Percentiles rank a stretch among this genome's conserved stretches.
These are phyloP conservation scores for Glyptemys insculpta DNA, from an alignment of 2,797 vertebrate species.

Conservation along the genomic window DNA sequence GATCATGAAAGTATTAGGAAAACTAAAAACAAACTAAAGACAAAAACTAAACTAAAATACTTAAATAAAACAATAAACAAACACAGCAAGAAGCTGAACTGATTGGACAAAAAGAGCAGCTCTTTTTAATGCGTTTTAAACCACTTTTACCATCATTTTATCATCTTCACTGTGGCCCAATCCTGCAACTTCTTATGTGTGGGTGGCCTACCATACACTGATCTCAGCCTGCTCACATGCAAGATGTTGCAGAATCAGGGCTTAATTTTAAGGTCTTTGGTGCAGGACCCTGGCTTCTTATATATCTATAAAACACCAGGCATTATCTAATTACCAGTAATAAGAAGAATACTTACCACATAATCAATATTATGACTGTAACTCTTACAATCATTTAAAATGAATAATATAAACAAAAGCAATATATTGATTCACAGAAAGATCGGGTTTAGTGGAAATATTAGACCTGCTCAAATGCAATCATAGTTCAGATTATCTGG, in stretches of 20 bases:
- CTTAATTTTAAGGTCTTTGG: background rate
- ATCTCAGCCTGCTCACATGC: background rate
- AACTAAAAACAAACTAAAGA: constrained; percentile 5
- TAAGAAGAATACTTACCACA: background rate
- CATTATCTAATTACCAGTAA: background rate
- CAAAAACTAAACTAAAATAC: background rate
- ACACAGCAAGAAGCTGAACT: background rate
- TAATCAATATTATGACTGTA: background rate
- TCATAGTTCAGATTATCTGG: background rate
- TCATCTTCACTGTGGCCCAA: background rate
- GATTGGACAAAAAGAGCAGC: background rate
- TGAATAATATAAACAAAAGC: background rate
- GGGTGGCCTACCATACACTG: background rate
- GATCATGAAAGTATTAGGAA: constrained; percentile 22
- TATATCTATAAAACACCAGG: background rate
- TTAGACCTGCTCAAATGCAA: background rate
- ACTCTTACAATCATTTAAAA: constrained; percentile 4
- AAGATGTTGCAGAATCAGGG: background rate
- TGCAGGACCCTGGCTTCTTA: background rate
- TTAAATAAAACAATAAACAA: background rate
- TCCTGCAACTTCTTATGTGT: background rate
- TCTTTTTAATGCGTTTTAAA: fast-evolving
- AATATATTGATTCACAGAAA: background rate
- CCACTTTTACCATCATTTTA: background rate
- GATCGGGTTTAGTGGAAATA: background rate